Evolutionary conservation across 2,797 vertebrate species (phyloP).

Genomic region (Eptatretus atami): DNA sequence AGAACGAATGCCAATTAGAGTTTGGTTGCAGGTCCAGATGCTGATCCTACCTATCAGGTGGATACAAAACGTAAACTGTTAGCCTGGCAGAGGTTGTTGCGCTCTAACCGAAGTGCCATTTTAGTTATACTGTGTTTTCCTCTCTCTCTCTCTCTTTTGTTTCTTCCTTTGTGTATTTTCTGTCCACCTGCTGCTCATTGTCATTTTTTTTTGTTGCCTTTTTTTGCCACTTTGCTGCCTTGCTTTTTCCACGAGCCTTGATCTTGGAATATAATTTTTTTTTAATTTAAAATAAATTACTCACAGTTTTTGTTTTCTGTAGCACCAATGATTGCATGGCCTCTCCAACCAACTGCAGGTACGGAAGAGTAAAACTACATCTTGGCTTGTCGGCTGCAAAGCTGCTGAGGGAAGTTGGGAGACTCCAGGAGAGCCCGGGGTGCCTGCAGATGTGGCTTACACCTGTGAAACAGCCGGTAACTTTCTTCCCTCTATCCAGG

Average conservation of each 20-base stretch:
- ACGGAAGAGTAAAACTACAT: conserved; percentile 93
- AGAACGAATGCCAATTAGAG: too few relatives aligned
- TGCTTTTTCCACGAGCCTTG: background rate
- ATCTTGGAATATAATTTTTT: background rate
- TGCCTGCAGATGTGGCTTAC: conserved; percentile 82
- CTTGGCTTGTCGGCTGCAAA: conserved; percentile 61
- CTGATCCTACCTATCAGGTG: too few relatives aligned
- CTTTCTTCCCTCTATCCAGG: conserved; percentile 93
- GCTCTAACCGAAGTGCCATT: too few relatives aligned
- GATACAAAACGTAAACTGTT: too few relatives aligned
- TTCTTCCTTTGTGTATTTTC: too few relatives aligned
- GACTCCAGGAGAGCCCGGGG: conserved; percentile 65
- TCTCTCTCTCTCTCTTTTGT: too few relatives aligned
- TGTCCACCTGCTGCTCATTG: too few relatives aligned
- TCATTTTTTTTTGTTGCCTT: too few relatives aligned
- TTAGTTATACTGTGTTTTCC: too few relatives aligned
- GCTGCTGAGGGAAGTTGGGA: conserved; percentile 57
- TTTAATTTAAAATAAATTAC: background rate
- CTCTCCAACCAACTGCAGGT: conserved; percentile 19
- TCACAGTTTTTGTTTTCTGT: conserved; percentile 8
- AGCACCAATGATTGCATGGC: conserved; percentile 9
- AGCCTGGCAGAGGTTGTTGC: too few relatives aligned
- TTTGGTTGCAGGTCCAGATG: too few relatives aligned
- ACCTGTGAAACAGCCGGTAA: conserved; percentile 96
- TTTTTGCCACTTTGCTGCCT: too few relatives aligned